Evolutionary conservation across 2,888 invertebrate species (phyloP), one percentile per base, ranked within the genome.

Genomic region (Pristionchus japonicus): DNA sequence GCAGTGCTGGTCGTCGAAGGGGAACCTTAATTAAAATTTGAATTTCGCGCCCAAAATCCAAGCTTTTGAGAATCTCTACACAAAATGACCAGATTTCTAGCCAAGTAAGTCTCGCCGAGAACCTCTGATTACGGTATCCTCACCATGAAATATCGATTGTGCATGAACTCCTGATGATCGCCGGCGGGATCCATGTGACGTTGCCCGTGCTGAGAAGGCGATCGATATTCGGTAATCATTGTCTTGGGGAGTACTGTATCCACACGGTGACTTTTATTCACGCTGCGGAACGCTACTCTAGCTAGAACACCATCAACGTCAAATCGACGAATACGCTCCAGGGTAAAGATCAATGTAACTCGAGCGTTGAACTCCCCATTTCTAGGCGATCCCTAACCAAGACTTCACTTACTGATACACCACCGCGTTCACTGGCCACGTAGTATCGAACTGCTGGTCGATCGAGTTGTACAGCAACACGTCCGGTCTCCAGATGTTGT

Each of bases 401-500:
- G 13, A 57, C 9, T 57, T 57, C 15, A 47, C 86, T 86, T 27
- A 93, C 93, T 91, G 90, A 27, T 90, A 93, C 6, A 95, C 95
- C 1, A 95, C 95, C 4, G 95, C 95, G 90, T 95, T 95, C 9
- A 95, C 95, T 3, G 95, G 95, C 93, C 94, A 95, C 3, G 95
- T 95, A 20, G 95, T 95, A 91, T 95, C 95, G 90, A 95, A 95
- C 80, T 95, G 95, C 88, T 95, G 95, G 90, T 95, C 95, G 7
- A 95, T 95, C 89, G 95, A 98, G 96, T 99, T 99, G 96, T 99
- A 99, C 97, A 99, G 97, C 94, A 99, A 97, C 93, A 99, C 98
- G 95, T 99, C 99, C 92, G 99, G 99, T 95, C 98, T 98, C 99
- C 99, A 99, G 94, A 99, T 96, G 94, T 97, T 96, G 95, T 97